Conservation (phyloP, 2,888 invertebrate genomes). For the Drosophila mayaguana region DNA sequence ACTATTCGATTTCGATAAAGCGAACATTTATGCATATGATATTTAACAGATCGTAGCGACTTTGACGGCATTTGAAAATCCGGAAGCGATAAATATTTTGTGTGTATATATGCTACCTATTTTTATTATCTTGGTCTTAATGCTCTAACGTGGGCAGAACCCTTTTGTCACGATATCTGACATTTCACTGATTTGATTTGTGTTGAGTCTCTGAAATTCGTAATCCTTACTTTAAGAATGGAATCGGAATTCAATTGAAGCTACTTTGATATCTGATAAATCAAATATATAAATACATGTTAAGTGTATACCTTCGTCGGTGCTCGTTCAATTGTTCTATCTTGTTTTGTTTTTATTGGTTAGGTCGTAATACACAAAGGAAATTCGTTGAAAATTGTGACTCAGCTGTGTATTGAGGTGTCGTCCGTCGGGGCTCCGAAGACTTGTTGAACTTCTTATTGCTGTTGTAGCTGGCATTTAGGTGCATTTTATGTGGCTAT, state of each 20-base stretch:
- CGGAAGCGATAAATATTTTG: slow-evolving; percentile 78
- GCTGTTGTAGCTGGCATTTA: slow-evolving; percentile 33
- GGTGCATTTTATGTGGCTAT: slow-evolving; percentile 39
- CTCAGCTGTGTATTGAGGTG: slow-evolving; percentile 51
- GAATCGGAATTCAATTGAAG: neutral
- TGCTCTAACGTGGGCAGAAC: neutral
- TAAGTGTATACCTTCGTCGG: neutral
- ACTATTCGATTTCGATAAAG: slow-evolving; percentile 56
- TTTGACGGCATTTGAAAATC: slow-evolving; percentile 71
- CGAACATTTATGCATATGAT: slow-evolving; percentile 75
- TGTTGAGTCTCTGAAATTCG: neutral
- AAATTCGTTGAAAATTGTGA: slow-evolving; percentile 68
- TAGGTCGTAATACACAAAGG: slow-evolving; percentile 12
- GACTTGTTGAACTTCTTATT: slow-evolving; percentile 10
- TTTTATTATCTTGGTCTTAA: slow-evolving; percentile 10
- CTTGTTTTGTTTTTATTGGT: slow-evolving; percentile 2
- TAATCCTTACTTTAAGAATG: neutral
- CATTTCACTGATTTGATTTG: neutral
- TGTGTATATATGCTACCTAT: slow-evolving; percentile 52
- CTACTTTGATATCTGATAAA: no score
- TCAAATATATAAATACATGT: no score
- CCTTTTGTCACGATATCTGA: neutral
- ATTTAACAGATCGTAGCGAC: slow-evolving; percentile 57
- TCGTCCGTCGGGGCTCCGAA: slow-evolving; percentile 31
- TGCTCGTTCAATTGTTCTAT: neutral